Evolutionary conservation across 2,797 vertebrate genomes (phyloP).

Genomic region (Hafferia zeledoni): DNA sequence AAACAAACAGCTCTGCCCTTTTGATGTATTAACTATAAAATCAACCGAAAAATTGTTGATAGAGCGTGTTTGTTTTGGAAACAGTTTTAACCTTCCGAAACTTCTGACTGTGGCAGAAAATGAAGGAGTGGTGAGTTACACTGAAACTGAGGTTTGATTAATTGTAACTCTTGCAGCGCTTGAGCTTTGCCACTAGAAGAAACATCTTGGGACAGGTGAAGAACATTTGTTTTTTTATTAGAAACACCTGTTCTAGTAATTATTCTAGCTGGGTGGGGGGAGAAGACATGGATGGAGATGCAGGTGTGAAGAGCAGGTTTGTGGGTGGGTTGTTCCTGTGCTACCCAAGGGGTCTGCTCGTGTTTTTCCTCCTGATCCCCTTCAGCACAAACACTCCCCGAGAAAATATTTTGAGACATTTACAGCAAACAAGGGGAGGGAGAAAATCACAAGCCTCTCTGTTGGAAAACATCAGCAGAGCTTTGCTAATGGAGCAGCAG

Average conservation of each 20-base stretch:
- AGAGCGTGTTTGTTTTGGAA: background rate
- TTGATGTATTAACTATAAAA: background rate
- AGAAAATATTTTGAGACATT: background rate
- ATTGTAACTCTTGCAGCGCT: background rate
- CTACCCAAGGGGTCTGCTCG: background rate
- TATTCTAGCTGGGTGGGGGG: background rate
- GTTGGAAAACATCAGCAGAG: background rate
- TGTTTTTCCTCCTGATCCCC: background rate
- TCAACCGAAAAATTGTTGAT: background rate
- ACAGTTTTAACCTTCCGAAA: background rate
- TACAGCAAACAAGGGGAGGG: background rate
- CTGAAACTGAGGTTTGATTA: background rate
- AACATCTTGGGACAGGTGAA: background rate
- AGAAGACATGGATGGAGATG: background rate
- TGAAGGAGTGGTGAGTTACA: background rate
- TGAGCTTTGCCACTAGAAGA: background rate
- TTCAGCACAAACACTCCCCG: background rate
- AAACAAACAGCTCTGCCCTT: background rate
- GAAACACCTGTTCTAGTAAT: background rate
- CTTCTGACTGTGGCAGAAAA: background rate
- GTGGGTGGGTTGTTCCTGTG: background rate
- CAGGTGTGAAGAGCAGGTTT: background rate
- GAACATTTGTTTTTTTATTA: accelerated
- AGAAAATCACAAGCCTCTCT: background rate
- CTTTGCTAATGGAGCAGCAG: background rate